Base-by-base conservation (phyloP, 1,140 invertebrate species). In the Leptoteleia sp. region DNA sequence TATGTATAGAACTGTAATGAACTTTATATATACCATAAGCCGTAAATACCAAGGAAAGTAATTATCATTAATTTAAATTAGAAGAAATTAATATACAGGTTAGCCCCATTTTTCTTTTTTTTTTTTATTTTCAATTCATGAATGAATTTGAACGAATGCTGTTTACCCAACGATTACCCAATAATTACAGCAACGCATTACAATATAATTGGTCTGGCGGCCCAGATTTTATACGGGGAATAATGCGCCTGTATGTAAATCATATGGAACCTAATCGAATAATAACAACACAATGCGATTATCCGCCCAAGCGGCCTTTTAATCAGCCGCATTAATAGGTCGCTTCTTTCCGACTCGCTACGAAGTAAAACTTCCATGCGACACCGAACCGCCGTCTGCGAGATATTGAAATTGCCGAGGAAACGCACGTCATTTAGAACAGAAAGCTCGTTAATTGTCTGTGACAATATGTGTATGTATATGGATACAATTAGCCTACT, bases 401-500 rank as follows among this genome's bases (percentile, higher is more conserved):
- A 8, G 22, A 57, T 57, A 76, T 70, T 38, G 48, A 70, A 65
- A 71, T 52, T 37, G 35, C 12, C 7, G 12, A 50, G 52, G 29
- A 71, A 59, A 71, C 38, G 57, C 59, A 29, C 59, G 45, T 71
- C 38, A 61, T 61, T 71, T 65, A 40, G 67, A 71, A 71, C 67
- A 52, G 52, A 71, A 71, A 72, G 59, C 59, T 50, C 40, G 50
- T 64, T 78, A 78, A 78, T 67, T 78, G 67, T 37, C 43, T 67
- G 75, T 78, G 75, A 67, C 75, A 78, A 72, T 71, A 27, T 54
- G 67, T 43, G n/a, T 59, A 45, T 57, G 35, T 72, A 62, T 61
- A 67, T 54, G 45, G 73, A 15, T 62, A 59, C 75, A 67, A 72
- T 67, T 78, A 78, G 67, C 75, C 75, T 78, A 78, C 52, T 78